Percentiles rank a stretch among this genome's conserved stretches.
Conservation (phyloP, 2,113 vertebrate genomes). For the Ochotona curzoniae region DNA sequence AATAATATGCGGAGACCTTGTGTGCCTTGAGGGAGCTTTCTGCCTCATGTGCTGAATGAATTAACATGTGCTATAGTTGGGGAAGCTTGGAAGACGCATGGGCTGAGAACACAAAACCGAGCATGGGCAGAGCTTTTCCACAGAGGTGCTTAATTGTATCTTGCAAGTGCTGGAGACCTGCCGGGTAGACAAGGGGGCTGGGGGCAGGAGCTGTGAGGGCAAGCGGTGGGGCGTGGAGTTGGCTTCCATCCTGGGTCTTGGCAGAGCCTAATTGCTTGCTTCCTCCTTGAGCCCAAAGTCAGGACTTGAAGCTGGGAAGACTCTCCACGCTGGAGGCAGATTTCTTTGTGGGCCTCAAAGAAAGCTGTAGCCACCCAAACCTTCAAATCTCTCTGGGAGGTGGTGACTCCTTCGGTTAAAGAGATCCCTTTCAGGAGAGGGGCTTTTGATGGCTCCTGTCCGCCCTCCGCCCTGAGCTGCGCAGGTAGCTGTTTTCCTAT, state of each 20-base stretch:
- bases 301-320: conserved; percentile 9
- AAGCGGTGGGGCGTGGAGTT: not conserved
- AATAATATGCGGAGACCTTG: not conserved
- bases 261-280: conserved; percentile 11
- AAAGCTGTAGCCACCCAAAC: conserved; percentile 3
- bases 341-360: conserved; percentile 53
- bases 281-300: conserved; percentile 46
- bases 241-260: not conserved
- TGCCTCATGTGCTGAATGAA: not conserved
- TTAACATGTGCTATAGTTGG: not conserved
- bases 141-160: not conserved
- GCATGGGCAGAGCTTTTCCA: not conserved
- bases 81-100: not conserved
- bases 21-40: not conserved
- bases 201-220: not conserved
- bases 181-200: not conserved
- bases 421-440: conserved; percentile 46
- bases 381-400: conserved; percentile 59
- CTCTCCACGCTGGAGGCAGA: conserved; percentile 13
- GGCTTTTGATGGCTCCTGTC: conserved; percentile 19
- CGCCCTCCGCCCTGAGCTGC: not conserved
- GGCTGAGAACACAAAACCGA: not conserved
- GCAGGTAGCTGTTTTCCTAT: not conserved
- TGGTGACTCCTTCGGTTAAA: not conserved
- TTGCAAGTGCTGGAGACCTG: not conserved